Conservation (phyloP, 1,140 invertebrate species). For the Paralvinella palmiformis region DNA sequence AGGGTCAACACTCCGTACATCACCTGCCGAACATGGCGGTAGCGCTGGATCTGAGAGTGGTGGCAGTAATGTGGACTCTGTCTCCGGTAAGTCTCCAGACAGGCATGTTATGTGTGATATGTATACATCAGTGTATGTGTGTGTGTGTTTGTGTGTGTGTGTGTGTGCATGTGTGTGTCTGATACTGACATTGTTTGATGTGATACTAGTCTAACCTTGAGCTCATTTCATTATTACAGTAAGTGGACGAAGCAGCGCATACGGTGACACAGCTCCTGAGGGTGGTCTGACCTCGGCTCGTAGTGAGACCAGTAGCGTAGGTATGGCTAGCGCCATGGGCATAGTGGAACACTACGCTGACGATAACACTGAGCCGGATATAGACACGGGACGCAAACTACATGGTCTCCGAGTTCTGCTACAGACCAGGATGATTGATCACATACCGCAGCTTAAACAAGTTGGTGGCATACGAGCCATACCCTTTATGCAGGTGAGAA, state of each 20-base stretch:
- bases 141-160: not conserved
- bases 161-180: not conserved
- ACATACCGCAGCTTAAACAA: conserved; percentile 58
- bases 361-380: conserved; percentile 38
- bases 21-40: conserved; percentile 68
- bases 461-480: conserved; percentile 75
- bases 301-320: conserved; percentile 57
- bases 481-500: conserved; percentile 77
- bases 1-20: conserved; percentile 82
- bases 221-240: conserved; percentile 41
- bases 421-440: conserved; percentile 61
- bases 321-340: conserved; percentile 47
- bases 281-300: conserved; percentile 39
- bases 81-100: conserved; percentile 65
- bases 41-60: conserved; percentile 69
- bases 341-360: conserved; percentile 27
- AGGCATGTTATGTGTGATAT: conserved; percentile 28
- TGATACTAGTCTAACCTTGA: not conserved
- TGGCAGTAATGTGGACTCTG: conserved; percentile 82
- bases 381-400: conserved; percentile 45
- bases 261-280: conserved; percentile 64
- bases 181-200: not conserved
- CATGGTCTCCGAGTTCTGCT: conserved; percentile 64
- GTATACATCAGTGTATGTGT: not conserved
- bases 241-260: conserved; percentile 81